Evolutionary conservation across 2,888 invertebrate genomes (phyloP), one percentile per base, ranked within the genome.

Genomic region (Cancer borealis): DNA sequence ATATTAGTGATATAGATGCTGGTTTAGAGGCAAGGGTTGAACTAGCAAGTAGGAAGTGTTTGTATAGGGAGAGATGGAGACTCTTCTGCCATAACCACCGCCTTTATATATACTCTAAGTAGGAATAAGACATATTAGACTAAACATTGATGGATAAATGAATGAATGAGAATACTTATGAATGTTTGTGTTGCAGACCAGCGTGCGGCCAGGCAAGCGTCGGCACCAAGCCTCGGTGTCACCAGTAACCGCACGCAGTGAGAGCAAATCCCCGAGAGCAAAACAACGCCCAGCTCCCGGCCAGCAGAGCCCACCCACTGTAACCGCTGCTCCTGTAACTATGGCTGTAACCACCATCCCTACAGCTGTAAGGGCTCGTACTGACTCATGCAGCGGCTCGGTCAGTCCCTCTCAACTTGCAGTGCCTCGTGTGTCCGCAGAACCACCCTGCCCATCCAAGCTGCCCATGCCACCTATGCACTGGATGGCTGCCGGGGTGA

Each of bases 341-440:
- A 84, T 91, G 47, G 73, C 91, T 26, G 88, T 93, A 30, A 39
- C 92, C 21, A 49, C 87, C 39, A 79, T 93, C 89, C 84, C 17
- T 14, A 54, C 87, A 49, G 66, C 54, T 45, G 49, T 93, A 26
- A 87, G 60, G n/a, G 26, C 30, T 39, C 87, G 92, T 45, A 88
- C 93, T 87, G 92, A 93, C 17, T 91, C 88, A 47, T 54, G 95
- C 47, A 93, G 95, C 93, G 95, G 92, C 88, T 95, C 95, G 88
- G 92, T 95, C 26, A 95, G 95, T 92, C 95, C 95, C 66, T 93
- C 95, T 47, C 95, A 93, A 92, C 92, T 95, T 91, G 95, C 95
- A 93, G 95, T 95, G 26, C 95, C 95, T 88, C 93, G 93, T 92
- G 94, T 95, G 26, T 94, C 95, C 79, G 95, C 95, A 88, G 95